These are phyloP conservation scores for Spodoptera litura DNA, from an alignment of 1,140 invertebrate genomes.

Conservation along the genomic window DNA sequence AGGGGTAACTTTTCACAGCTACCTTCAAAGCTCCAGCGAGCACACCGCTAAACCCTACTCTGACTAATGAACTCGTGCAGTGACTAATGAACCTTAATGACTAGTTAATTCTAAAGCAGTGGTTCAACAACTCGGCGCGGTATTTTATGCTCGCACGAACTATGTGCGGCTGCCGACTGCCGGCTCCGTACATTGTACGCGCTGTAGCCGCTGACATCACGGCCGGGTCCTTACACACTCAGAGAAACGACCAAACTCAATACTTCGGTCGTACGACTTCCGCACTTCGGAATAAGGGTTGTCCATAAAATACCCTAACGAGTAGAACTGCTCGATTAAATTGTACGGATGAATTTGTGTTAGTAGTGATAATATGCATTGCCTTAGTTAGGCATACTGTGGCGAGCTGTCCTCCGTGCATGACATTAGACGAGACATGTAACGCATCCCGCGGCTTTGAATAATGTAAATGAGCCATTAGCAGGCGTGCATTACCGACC, in stretches of 20 bases:
- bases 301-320: neutral
- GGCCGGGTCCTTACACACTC: neutral
- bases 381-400: too few species aligned
- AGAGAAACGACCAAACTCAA: neutral
- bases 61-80: slow-evolving; percentile 31
- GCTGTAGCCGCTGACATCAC: neutral
- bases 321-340: neutral
- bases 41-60: slow-evolving; percentile 8
- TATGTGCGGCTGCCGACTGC: neutral
- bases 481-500: slow-evolving; percentile 15
- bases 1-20: neutral
- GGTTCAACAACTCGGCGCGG: slow-evolving; percentile 20
- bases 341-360: neutral
- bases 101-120: slow-evolving; percentile 37
- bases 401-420: slow-evolving; percentile 9
- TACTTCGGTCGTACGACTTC: neutral
- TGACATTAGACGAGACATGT: slow-evolving; percentile 27
- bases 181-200: neutral
- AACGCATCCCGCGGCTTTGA: slow-evolving; percentile 23
- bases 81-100: slow-evolving; percentile 38
- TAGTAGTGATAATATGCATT: too few species aligned
- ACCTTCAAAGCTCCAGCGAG: slow-evolving; percentile 3
- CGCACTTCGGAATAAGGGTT: neutral
- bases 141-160: slow-evolving; percentile 1
- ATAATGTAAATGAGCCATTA: slow-evolving; percentile 34